Conservation (phyloP, 1,140 invertebrate genomes). For the Lysiphlebus fabarum region DNA sequence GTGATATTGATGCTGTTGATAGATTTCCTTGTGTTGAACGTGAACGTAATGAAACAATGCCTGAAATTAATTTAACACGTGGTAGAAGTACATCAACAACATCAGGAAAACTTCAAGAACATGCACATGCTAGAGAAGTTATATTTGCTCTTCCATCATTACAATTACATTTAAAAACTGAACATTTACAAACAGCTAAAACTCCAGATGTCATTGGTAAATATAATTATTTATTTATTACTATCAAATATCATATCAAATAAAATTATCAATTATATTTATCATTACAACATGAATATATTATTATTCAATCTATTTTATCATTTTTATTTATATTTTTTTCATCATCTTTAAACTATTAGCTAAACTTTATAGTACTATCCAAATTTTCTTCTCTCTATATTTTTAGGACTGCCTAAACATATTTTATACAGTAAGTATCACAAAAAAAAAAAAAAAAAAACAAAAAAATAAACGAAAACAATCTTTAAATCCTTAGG, state of each 20-base stretch:
- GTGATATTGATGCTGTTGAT: slow-evolving; percentile 90
- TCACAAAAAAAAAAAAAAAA: slow-evolving; percentile 10
- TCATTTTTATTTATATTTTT: slow-evolving; percentile 8
- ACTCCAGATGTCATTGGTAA: slow-evolving; percentile 71
- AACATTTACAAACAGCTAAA: slow-evolving; percentile 75
- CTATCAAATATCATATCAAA: not conserved
- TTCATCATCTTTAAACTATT: slow-evolving; percentile 13
- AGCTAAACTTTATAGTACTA: slow-evolving; percentile 23
- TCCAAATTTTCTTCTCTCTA: slow-evolving; percentile 38
- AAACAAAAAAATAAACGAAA: too few relatives aligned
- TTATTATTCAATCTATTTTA: not conserved
- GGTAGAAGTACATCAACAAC: slow-evolving; percentile 51
- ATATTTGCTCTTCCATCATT: slow-evolving; percentile 92
- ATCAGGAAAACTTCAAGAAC: slow-evolving; percentile 68
- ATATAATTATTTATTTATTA: slow-evolving; percentile 7
- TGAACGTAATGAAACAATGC: slow-evolving; percentile 57
- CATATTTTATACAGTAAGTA: slow-evolving; percentile 54
- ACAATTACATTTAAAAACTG: slow-evolving; percentile 89
- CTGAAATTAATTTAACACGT: slow-evolving; percentile 43
- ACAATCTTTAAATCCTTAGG: too few relatives aligned
- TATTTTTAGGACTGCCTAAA: slow-evolving; percentile 53
- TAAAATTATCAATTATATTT: not conserved
- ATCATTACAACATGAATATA: not conserved
- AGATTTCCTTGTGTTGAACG: slow-evolving; percentile 83
- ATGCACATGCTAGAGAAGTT: slow-evolving; percentile 87